Conservation (phyloP, 1,140 invertebrate genomes). For the Paraescarpia echinospica region DNA sequence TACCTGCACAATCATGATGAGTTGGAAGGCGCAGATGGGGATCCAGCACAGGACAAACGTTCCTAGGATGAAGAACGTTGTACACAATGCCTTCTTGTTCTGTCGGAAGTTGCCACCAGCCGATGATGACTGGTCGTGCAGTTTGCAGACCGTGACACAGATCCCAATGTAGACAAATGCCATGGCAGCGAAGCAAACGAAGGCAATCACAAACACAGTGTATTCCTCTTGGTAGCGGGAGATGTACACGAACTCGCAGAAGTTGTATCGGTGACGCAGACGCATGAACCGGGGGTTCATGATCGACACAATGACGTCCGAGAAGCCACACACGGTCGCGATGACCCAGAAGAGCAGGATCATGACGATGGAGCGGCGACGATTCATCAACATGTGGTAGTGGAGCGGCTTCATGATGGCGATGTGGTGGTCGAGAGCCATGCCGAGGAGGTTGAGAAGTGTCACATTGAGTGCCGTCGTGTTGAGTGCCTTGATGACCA, state of each 20-base stretch:
- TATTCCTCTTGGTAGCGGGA: constrained; percentile 21
- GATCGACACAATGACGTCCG: constrained; percentile 44
- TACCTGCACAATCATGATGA: constrained; percentile 13
- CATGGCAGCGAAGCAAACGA: constrained; percentile 17
- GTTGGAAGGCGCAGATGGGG: constrained; percentile 20
- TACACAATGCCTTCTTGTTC: constrained; percentile 13
- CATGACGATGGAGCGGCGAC: constrained; percentile 68
- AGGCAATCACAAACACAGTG: constrained; percentile 2
- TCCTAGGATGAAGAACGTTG: constrained; percentile 20
- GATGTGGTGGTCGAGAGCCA: constrained; percentile 76
- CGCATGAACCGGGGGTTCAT: constrained; percentile 20
- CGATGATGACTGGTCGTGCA: not conserved
- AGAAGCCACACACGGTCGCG: constrained; percentile 62
- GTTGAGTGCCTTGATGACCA: constrained; percentile 38
- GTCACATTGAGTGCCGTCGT: constrained; percentile 58
- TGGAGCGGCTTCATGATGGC: constrained; percentile 83
- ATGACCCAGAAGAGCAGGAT: constrained; percentile 68
- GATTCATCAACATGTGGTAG: constrained; percentile 69
- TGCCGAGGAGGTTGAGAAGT: constrained; percentile 67
- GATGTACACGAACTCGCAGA: constrained; percentile 17
- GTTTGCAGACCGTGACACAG: not conserved
- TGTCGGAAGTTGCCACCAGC: not conserved
- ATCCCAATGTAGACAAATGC: constrained; percentile 15
- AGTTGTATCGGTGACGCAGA: constrained; percentile 24
- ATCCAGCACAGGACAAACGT: constrained; percentile 24